phyloP scores from a whole-genome alignment of 2,797 vertebrate species.

The Eutrigla gurnardus region DNA sequence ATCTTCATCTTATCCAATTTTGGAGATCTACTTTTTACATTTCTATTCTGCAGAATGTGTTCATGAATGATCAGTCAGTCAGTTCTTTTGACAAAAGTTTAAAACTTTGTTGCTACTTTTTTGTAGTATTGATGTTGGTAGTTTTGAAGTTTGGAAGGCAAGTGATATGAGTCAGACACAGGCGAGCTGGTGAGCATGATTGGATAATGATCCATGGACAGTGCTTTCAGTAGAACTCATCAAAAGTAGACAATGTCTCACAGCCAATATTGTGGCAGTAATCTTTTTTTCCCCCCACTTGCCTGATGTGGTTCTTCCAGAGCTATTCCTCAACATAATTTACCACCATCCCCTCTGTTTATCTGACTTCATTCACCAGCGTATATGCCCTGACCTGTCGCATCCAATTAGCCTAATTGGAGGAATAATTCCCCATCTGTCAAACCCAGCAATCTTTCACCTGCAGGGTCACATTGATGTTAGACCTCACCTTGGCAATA shows the following conservation, averaged over 20 bases:
- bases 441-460: conserved; percentile 70
- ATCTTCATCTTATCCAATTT: conserved; percentile 10
- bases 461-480: conserved; percentile 68
- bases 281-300: conserved; percentile 7
- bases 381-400: conserved; percentile 71
- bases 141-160: conserved; percentile 49
- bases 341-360: conserved; percentile 48
- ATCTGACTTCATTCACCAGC: conserved; percentile 57
- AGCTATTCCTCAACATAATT: conserved; percentile 54
- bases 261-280: conserved; percentile 32
- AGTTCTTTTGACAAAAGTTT: conserved; percentile 48
- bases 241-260: conserved; percentile 50
- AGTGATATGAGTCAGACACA: conserved; percentile 29
- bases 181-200: conserved; percentile 55
- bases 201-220: conserved; percentile 66
- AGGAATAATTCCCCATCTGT: conserved; percentile 75
- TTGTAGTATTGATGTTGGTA: conserved; percentile 52
- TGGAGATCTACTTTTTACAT: conserved; percentile 1
- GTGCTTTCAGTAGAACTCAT: conserved; percentile 52
- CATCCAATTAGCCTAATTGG: conserved; percentile 83
- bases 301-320: conserved; percentile 39
- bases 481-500: conserved; percentile 68
- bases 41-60: conserved; percentile 7
- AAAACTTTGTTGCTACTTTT: conserved; percentile 45
- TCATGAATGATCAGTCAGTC: conserved; percentile 14